Evolutionary conservation across 2,888 invertebrate species (phyloP).

Genomic region (Rhagonycha fulva): DNA sequence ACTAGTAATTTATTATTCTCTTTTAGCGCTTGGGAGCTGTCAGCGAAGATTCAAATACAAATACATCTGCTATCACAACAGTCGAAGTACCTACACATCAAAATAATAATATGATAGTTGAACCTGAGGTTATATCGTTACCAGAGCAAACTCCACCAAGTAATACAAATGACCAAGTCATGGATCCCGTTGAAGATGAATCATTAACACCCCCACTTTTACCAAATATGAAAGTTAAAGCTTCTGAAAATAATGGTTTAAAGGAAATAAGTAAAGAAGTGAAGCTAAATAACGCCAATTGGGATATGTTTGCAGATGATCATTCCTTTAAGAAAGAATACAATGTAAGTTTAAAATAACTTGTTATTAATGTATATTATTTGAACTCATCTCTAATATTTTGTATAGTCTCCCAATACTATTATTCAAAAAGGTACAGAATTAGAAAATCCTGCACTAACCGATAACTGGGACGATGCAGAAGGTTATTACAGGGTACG

Average conservation of each 20-base stretch:
- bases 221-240: conserved; percentile 50
- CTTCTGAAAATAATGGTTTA: conserved; percentile 38
- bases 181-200: conserved; percentile 41
- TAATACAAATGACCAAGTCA: neutral
- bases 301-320: conserved; percentile 95
- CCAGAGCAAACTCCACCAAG: conserved; percentile 18
- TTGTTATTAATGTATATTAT: conserved; percentile 20
- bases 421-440: conserved; percentile 58
- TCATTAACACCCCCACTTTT: conserved; percentile 53
- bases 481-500: conserved; percentile 98
- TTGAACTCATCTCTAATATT: neutral
- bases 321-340: conserved; percentile 68
- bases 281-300: conserved; percentile 64
- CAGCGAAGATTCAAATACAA: conserved; percentile 62
- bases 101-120: conserved; percentile 41
- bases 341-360: conserved; percentile 43
- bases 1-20: neutral
- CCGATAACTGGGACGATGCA: conserved; percentile 99
- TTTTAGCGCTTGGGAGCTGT: conserved; percentile 60
- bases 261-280: conserved; percentile 50
- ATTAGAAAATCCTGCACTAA: conserved; percentile 86
- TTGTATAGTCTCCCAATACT: conserved; percentile 67
- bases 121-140: conserved; percentile 17
- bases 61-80: conserved; percentile 43
- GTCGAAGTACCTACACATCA: conserved; percentile 47